phyloP scores from a whole-genome alignment of 2,113 vertebrate genomes.

The Glaucomys volans region DNA sequence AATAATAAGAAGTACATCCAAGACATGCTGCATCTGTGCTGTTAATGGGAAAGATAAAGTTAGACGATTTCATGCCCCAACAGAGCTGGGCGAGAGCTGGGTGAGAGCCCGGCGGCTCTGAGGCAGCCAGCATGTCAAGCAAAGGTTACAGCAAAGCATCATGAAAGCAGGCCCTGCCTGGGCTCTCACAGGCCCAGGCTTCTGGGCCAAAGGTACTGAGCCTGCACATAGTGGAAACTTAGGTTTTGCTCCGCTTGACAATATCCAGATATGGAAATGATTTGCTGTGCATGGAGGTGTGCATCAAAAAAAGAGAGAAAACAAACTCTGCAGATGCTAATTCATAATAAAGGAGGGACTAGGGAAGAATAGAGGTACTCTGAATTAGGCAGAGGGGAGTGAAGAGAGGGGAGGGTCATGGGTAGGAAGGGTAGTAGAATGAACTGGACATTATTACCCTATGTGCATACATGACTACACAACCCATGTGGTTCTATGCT shows the following conservation, averaged over 20 bases:
- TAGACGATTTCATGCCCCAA: not conserved
- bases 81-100: not conserved
- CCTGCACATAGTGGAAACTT: too few relatives aligned
- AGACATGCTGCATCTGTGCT: not conserved
- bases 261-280: not conserved
- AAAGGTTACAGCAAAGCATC: not conserved
- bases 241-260: not conserved
- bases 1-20: slow-evolving; percentile 38
- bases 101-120: not conserved
- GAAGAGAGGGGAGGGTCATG: too few relatives aligned
- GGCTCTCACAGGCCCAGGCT: not conserved
- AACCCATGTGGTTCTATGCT: too few relatives aligned
- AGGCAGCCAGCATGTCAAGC: not conserved
- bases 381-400: too few relatives aligned
- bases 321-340: too few relatives aligned
- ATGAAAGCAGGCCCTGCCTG: too few relatives aligned
- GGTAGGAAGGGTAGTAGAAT: too few relatives aligned
- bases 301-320: not conserved
- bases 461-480: too few relatives aligned
- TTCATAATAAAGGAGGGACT: too few relatives aligned
- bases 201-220: not conserved
- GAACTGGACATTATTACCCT: too few relatives aligned
- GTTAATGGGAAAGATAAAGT: slow-evolving; percentile 20
- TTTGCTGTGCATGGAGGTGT: too few relatives aligned
- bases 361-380: too few relatives aligned